phyloP scores from a whole-genome alignment of 1,140 invertebrate species.

The Lanistes nyassanus region DNA sequence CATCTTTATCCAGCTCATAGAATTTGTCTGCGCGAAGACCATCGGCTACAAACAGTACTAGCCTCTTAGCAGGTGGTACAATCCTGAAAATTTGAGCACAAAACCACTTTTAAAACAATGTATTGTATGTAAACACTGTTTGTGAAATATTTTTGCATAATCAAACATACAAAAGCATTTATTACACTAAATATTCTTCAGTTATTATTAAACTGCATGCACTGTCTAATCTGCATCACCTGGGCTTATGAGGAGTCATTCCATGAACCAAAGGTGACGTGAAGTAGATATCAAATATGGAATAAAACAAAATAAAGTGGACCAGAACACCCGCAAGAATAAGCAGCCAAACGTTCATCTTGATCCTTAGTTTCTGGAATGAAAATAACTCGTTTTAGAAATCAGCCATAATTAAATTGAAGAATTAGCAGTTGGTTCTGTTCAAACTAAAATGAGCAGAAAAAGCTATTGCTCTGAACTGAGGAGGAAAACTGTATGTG shows the following conservation, averaged over 20 bases:
- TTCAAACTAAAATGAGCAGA: background rate
- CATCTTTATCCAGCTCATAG: slow-evolving; percentile 68
- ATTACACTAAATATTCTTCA: background rate
- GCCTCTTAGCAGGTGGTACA: slow-evolving; percentile 76
- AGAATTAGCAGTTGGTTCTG: background rate
- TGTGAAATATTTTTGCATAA: no score
- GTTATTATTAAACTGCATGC: background rate
- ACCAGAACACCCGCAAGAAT: slow-evolving; percentile 65
- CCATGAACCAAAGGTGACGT: slow-evolving; percentile 72
- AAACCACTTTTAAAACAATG: slow-evolving; percentile 18
- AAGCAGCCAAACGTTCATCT: slow-evolving; percentile 55
- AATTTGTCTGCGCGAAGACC: slow-evolving; percentile 88
- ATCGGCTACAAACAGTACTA: slow-evolving; percentile 90
- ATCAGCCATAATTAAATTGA: background rate
- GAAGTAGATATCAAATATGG: slow-evolving; percentile 77
- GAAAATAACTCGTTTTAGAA: slow-evolving; percentile 5
- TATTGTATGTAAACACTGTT: background rate
- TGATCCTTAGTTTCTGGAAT: background rate
- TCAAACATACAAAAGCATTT: no score
- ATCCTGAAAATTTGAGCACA: background rate
- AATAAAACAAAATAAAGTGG: slow-evolving; percentile 72
- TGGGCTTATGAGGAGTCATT: slow-evolving; percentile 60
- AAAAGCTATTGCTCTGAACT: background rate
- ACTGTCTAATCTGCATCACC: background rate
- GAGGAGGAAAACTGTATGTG: background rate